Percentiles rank a stretch among this genome's conserved stretches.
phyloP scores from a whole-genome alignment of 1,140 invertebrate species.

The Aporrectodea caliginosa region DNA sequence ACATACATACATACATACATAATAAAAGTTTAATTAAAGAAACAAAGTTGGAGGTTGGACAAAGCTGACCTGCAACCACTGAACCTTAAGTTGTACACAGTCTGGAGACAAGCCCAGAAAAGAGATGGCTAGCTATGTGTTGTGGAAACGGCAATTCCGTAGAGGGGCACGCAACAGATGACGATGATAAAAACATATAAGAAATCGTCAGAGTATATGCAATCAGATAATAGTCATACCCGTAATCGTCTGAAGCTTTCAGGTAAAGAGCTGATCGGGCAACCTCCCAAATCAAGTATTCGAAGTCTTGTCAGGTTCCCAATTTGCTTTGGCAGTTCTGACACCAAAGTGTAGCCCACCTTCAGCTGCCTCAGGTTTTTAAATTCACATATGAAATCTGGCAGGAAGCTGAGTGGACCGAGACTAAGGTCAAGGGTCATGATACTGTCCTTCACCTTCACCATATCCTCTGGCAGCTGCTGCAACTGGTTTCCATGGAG shows the following conservation, averaged over 20 bases:
- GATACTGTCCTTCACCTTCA: not conserved
- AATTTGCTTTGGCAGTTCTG: conserved; percentile 20
- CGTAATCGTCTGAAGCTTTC: conserved; percentile 23
- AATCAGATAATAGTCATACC: conserved; percentile 10
- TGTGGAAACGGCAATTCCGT: too few relatives aligned
- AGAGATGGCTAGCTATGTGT: too few relatives aligned
- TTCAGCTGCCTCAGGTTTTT: not conserved
- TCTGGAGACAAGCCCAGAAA: too few relatives aligned
- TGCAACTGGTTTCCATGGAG: not conserved
- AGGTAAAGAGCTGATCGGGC: conserved; percentile 11
- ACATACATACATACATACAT: too few relatives aligned
- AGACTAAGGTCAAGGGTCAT: not conserved
- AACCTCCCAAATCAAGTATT: not conserved
- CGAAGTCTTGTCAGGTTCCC: conserved; percentile 20
- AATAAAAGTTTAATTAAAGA: too few relatives aligned
- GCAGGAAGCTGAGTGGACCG: not conserved
- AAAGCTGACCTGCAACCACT: too few relatives aligned
- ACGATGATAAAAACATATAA: too few relatives aligned
- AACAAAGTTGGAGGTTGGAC: too few relatives aligned
- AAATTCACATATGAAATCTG: not conserved
- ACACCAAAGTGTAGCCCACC: not conserved
- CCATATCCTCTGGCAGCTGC: not conserved
- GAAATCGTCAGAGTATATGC: too few relatives aligned
- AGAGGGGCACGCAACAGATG: too few relatives aligned
- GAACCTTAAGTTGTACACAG: too few relatives aligned